Evolutionary conservation across 2,888 invertebrate genomes (phyloP).

Genomic region (Athalia cordata): DNA sequence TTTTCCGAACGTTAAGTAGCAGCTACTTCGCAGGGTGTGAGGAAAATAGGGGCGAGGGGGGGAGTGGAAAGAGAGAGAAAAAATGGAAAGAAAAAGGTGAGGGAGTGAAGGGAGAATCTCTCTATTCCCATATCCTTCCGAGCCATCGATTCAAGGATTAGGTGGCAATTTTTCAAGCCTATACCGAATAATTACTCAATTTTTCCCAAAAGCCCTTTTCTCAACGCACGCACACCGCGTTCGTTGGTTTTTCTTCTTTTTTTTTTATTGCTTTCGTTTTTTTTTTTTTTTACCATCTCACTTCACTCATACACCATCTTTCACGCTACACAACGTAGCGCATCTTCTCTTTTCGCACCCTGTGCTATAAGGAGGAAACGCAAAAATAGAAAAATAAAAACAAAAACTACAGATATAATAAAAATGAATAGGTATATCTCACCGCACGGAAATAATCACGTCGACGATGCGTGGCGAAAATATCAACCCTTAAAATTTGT

Average conservation of each 20-base stretch:
- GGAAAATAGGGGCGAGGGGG: too few species aligned
- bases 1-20: conserved; percentile 47
- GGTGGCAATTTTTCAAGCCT: conserved; percentile 72
- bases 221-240: neutral
- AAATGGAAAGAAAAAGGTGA: conserved; percentile 5
- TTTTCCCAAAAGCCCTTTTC: conserved; percentile 47
- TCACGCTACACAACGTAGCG: too few species aligned
- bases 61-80: neutral
- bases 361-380: too few species aligned
- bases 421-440: too few species aligned
- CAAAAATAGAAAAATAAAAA: too few species aligned
- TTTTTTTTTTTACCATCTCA: neutral
- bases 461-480: too few species aligned
- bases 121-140: conserved; percentile 50
- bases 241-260: neutral
- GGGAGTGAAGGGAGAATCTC: conserved; percentile 50
- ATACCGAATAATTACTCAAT: conserved; percentile 69
- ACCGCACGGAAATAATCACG: too few species aligned
- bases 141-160: conserved; percentile 70
- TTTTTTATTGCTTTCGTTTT: neutral
- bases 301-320: neutral
- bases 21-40: neutral
- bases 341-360: too few species aligned
- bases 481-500: too few species aligned
- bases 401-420: too few species aligned